Evolutionary conservation across 2,888 invertebrate species (phyloP).

Genomic region (Drosophila parthenogenetica): DNA sequence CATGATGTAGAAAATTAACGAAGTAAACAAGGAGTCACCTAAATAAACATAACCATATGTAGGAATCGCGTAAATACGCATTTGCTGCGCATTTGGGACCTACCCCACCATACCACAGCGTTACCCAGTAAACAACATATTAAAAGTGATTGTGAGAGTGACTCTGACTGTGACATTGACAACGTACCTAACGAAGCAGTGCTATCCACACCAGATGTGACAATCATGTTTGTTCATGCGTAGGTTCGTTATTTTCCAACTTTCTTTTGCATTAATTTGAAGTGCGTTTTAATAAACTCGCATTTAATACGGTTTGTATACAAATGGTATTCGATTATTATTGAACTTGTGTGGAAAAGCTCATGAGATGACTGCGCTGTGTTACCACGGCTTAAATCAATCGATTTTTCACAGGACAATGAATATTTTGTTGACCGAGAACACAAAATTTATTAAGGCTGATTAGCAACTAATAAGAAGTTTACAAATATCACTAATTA

Average conservation of each 20-base stretch:
- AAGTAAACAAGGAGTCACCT: not conserved
- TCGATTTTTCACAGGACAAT: slow-evolving; percentile 77
- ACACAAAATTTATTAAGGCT: not conserved
- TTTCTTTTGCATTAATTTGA: slow-evolving; percentile 17
- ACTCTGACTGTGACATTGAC: slow-evolving; percentile 53
- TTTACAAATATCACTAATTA: not conserved
- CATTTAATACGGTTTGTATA: slow-evolving; percentile 11
- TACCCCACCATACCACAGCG: slow-evolving; percentile 25
- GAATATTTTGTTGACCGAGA: slow-evolving; percentile 55
- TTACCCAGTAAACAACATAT: slow-evolving; percentile 32
- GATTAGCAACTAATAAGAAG: not conserved
- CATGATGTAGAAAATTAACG: not conserved
- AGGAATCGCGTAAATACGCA: not conserved
- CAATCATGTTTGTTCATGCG: slow-evolving; percentile 84
- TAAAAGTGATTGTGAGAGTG: slow-evolving; percentile 51
- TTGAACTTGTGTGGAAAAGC: slow-evolving; percentile 55
- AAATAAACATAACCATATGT: slow-evolving; percentile 10
- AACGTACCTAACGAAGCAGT: slow-evolving; percentile 84
- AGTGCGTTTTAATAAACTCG: slow-evolving; percentile 5
- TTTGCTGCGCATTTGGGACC: slow-evolving; percentile 16
- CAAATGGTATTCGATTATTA: slow-evolving; percentile 35
- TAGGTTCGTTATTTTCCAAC: slow-evolving; percentile 31
- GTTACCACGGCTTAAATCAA: slow-evolving; percentile 57
- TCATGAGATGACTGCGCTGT: slow-evolving; percentile 53
- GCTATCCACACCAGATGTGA: slow-evolving; percentile 85